Evolutionary conservation across 2,113 vertebrate genomes (phyloP).

Genomic region (Sapayoa aenigma): DNA sequence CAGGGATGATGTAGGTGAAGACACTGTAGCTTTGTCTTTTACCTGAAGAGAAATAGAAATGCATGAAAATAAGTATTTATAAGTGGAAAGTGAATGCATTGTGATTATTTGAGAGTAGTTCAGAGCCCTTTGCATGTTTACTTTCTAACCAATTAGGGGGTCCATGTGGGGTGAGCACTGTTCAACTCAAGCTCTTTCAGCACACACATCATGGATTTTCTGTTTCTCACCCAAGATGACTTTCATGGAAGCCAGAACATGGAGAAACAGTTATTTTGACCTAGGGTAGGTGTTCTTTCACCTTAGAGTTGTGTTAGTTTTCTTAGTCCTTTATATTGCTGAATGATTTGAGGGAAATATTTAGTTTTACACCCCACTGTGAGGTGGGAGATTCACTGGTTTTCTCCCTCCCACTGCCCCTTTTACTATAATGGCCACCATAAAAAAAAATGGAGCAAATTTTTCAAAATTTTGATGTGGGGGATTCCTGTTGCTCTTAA

Average conservation of each 20-base stretch:
- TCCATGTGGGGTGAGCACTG: background rate
- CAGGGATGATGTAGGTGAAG: background rate
- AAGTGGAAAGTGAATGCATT: background rate
- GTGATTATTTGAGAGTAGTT: background rate
- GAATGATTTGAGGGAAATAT: background rate
- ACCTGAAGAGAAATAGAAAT: background rate
- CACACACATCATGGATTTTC: rapidly evolving
- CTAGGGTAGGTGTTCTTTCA: background rate
- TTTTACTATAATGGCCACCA: rapidly evolving
- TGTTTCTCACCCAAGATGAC: background rate
- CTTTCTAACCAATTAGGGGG: background rate
- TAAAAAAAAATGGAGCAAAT: background rate
- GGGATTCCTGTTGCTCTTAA: background rate
- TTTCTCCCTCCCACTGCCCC: background rate
- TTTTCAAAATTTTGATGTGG: background rate
- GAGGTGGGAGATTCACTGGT: rapidly evolving
- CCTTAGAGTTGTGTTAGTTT: background rate
- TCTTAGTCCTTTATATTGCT: rapidly evolving
- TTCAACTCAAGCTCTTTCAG: background rate
- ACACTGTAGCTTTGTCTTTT: background rate
- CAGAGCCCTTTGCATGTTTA: background rate
- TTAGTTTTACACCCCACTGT: background rate
- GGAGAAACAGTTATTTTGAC: background rate
- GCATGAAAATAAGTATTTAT: rapidly evolving
- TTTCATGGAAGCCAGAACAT: background rate